Evolutionary conservation across 2,797 vertebrate species (phyloP).

Genomic region (Tragopan temminckii): DNA sequence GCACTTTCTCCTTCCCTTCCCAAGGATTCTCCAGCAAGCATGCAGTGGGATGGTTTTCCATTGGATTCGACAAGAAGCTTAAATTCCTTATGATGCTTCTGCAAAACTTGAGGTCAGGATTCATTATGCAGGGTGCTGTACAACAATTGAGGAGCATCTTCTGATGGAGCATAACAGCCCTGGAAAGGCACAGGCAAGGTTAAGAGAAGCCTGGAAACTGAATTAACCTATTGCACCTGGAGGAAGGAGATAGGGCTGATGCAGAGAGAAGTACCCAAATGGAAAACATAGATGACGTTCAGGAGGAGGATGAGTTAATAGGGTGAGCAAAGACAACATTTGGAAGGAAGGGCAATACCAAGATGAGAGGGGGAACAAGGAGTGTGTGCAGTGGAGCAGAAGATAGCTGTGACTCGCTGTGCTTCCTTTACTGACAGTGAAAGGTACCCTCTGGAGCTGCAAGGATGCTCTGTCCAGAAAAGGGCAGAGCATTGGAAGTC

Average conservation of each 20-base stretch:
- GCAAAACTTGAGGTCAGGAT: conserved; percentile 30
- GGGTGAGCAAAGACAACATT: background rate
- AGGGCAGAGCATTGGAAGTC: background rate
- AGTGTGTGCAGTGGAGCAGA: background rate
- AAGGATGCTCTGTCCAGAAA: background rate
- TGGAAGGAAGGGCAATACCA: background rate
- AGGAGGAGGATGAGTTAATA: conserved; percentile 1
- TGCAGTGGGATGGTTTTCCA: background rate
- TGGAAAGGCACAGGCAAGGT: conserved; percentile 53
- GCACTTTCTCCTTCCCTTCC: background rate
- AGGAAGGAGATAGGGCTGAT: conserved; percentile 54
- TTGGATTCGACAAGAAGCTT: conserved; percentile 21
- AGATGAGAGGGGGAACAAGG: background rate
- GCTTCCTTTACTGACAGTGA: background rate
- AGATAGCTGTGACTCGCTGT: background rate
- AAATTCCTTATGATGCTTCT: conserved; percentile 42
- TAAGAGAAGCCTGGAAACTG: conserved; percentile 52
- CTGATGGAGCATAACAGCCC: conserved; percentile 45
- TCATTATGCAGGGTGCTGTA: conserved; percentile 52
- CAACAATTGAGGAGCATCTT: background rate
- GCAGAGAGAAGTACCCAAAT: conserved; percentile 14
- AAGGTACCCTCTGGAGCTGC: background rate
- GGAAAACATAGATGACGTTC: background rate
- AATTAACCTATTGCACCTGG: conserved; percentile 47
- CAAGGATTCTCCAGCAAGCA: background rate